Evolutionary conservation across 1,140 invertebrate genomes (phyloP), one percentile per base, ranked within the genome.

Genomic region (Sarcophaga peregrina): DNA sequence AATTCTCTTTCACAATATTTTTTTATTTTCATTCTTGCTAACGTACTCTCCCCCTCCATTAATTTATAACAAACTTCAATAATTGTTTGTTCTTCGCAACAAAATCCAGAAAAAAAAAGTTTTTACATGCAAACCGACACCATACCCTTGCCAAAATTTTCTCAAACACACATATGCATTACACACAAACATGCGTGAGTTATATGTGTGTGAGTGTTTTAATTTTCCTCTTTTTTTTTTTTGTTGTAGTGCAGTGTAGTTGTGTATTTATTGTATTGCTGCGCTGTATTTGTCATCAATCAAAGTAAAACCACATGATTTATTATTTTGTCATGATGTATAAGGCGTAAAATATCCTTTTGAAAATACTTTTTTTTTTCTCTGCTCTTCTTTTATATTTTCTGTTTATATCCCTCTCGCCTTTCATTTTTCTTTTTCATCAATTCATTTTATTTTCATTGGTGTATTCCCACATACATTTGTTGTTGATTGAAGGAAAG

Each of bases 301-400:
- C 86, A 87, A 87, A 85, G 86, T 87, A 86, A 86, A 87, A 87
- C 86, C 86, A 85, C 85, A 84, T 82, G 83, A 84, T 82, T 82
- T 84, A 84, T 84, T 84, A 80, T 82, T 84, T 83, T 81, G 50
- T 76, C 83, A 83, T 82, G 83, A 83, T 83, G 80, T 58, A 83
- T 83, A 83, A 83, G 83, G 83, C 83, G 80, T 82, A 83, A 83
- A 83, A 82, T 83, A 83, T 83, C 80, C 83, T 82, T 83, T 83
- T 81, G 47, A 52, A 78, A 50, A 45, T 50, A 0, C 15, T 72
- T 46, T 74, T 75, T 78, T 78, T 78, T 11, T 47, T 48, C 6
- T n/a, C n/a, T n/a, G n/a, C n/a, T n/a, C 73, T 2, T 47, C 15
- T 47, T 47, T 72, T 72, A n/a, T 72, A 20, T 5, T 17, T 72